Conservation (phyloP, 1,140 invertebrate species). For the Drosophila biarmipes region DNA sequence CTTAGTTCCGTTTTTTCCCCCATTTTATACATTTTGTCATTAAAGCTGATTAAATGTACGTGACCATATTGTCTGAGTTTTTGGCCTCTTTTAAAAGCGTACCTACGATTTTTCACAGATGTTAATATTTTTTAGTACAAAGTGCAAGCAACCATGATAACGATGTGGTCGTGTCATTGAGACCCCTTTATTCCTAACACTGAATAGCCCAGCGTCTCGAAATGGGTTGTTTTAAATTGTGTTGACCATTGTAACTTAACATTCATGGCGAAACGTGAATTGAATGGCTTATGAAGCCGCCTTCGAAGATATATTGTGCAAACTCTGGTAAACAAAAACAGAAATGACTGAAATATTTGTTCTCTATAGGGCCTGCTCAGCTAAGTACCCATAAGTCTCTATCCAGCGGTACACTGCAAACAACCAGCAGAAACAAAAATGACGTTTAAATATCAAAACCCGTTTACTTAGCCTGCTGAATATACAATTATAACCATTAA, state of each 20-base stretch:
- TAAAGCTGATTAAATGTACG: conserved; percentile 7
- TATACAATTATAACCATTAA: no score
- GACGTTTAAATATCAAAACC: no score
- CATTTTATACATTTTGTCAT: neutral
- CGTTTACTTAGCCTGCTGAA: no score
- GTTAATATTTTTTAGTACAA: conserved; percentile 13
- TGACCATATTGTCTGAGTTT: conserved; percentile 17
- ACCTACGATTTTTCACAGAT: conserved; percentile 13
- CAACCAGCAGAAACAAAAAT: neutral
- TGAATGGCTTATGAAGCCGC: conserved; percentile 22
- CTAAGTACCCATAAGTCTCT: conserved; percentile 11
- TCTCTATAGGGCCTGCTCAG: conserved; percentile 12
- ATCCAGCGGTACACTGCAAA: conserved; percentile 14
- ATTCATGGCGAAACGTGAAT: conserved; percentile 32
- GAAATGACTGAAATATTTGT: conserved; percentile 31
- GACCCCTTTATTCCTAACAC: conserved; percentile 34
- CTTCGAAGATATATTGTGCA: conserved; percentile 32
- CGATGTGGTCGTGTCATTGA: conserved; percentile 33
- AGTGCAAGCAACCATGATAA: conserved; percentile 27
- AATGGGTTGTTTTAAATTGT: conserved; percentile 38
- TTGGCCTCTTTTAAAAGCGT: conserved; percentile 24
- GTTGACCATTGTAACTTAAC: conserved; percentile 41
- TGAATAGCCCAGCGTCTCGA: conserved; percentile 17
- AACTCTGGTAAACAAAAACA: conserved; percentile 7
- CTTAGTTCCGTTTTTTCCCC: neutral